Evolutionary conservation across 1,140 invertebrate genomes (phyloP), one percentile per base, ranked within the genome.

Genomic region (Drosophila ercepeae): DNA sequence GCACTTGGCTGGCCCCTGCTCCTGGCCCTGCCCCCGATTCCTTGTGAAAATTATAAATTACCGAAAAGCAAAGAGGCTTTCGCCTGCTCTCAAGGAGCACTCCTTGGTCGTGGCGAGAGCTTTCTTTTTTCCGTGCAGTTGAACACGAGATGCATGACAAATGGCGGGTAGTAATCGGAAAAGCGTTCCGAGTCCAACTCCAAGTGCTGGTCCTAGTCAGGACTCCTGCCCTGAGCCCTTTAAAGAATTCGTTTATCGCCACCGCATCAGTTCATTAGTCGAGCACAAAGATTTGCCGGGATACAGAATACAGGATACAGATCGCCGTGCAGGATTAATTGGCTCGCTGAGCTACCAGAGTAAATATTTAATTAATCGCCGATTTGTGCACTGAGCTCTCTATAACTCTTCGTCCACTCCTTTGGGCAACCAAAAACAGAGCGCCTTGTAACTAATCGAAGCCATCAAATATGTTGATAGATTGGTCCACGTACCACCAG

Each of bases 391-490:
- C 76, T 84, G 81, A 84, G 81, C 81, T 76, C 61, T 67, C 46
- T 65, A 65, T 65, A 52, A 67, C 60, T 67, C 63, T 67, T 63
- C 57, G 57, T 29, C n/a, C 21, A 13, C 23, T 5, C 14, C 34
- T 25, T 39, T 16, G 2, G 36, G 36, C 39, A 23, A 50, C 55
- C 78, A 32, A 69, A 41, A 83, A 46, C 51, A 27, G 48, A 75
- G 77, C 63, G 79, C 71, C 61, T 88, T 75, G 81, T 89, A 78
- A 89, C 86, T 89, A 89, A 89, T 89, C 86, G 86, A 89, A 82
- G 88, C 75, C 82, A 89, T 89, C 86, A 89, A 89, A 89, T 89
- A 89, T 78, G 81, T 89, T 89, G 86, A 89, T 89, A 89, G 88
- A 89, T 89, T 82, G 86, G 64, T 44, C 67, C 72, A 86, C 81